phyloP scores from a whole-genome alignment of 1,140 invertebrate genomes.

The Augochlora pura region DNA sequence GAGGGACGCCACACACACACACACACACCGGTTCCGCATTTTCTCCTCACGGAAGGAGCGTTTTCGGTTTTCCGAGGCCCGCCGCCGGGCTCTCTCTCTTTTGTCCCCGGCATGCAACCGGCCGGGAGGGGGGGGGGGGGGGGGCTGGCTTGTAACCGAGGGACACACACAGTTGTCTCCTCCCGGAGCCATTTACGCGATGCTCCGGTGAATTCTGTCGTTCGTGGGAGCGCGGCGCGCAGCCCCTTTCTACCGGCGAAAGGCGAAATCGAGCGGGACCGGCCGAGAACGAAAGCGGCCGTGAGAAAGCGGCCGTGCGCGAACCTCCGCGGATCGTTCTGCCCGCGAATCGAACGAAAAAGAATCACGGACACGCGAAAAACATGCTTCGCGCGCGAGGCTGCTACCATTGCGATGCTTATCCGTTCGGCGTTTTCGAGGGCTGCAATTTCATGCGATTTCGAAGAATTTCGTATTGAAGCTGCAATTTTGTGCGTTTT shows the following conservation, averaged over 20 bases:
- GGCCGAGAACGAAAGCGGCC: neutral
- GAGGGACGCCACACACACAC: neutral
- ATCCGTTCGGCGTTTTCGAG: no score
- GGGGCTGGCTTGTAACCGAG: conserved; percentile 9
- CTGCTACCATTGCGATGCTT: no score
- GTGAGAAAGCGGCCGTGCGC: conserved; percentile 4
- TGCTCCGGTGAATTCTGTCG: conserved; percentile 9
- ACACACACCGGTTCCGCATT: neutral
- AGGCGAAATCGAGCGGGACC: neutral
- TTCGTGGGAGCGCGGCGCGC: neutral
- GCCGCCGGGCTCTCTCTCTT: conserved; percentile 3
- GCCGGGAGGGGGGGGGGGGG: no score
- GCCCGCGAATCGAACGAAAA: no score
- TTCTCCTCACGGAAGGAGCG: neutral
- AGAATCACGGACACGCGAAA: no score
- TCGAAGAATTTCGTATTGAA: no score
- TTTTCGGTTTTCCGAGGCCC: neutral
- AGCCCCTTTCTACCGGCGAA: neutral
- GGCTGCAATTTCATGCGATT: no score
- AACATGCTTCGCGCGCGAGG: no score
- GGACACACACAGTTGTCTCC: neutral
- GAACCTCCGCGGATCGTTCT: no score
- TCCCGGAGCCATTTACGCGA: conserved; percentile 3
- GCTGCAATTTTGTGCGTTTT: no score
- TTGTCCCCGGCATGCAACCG: neutral